These are phyloP conservation scores for Craniophora ligustri DNA, from an alignment of 2,888 invertebrate species.

Conservation along the genomic window DNA sequence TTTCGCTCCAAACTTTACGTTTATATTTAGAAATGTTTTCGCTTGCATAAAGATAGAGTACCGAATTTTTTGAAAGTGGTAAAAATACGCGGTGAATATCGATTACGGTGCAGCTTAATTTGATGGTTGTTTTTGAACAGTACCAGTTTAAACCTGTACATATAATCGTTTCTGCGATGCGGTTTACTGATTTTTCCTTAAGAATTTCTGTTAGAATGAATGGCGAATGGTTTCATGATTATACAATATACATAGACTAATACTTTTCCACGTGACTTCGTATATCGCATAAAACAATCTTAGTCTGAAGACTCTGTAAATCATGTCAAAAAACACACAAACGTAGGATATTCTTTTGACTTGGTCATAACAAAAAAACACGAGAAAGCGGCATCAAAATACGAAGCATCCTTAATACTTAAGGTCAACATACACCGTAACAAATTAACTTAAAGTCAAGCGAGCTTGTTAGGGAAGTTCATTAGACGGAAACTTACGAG, in stretches of 20 bases:
- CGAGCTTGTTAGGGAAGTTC: conserved; percentile 51
- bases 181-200: too few relatives aligned
- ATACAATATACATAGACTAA: too few relatives aligned
- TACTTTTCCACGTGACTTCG: too few relatives aligned
- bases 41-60: conserved; percentile 40
- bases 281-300: too few relatives aligned
- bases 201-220: too few relatives aligned
- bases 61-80: conserved; percentile 31
- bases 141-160: too few relatives aligned
- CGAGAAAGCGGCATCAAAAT: conserved; percentile 1
- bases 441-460: conserved; percentile 50
- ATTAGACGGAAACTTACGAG: conserved; percentile 38
- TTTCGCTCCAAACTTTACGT: conserved; percentile 41
- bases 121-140: conserved; percentile 1
- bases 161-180: too few relatives aligned
- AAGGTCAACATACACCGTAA: conserved; percentile 36
- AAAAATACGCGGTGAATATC: conserved; percentile 32
- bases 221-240: too few relatives aligned
- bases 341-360: too few relatives aligned
- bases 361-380: conserved; percentile 1
- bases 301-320: too few relatives aligned
- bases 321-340: too few relatives aligned
- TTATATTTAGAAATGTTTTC: conserved; percentile 46
- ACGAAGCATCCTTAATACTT: conserved; percentile 18
- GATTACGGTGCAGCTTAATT: conserved; percentile 7